Evolutionary conservation across 2,888 invertebrate genomes (phyloP), one percentile per base, ranked within the genome.

Genomic region (Carpatolechia fugitivella): DNA sequence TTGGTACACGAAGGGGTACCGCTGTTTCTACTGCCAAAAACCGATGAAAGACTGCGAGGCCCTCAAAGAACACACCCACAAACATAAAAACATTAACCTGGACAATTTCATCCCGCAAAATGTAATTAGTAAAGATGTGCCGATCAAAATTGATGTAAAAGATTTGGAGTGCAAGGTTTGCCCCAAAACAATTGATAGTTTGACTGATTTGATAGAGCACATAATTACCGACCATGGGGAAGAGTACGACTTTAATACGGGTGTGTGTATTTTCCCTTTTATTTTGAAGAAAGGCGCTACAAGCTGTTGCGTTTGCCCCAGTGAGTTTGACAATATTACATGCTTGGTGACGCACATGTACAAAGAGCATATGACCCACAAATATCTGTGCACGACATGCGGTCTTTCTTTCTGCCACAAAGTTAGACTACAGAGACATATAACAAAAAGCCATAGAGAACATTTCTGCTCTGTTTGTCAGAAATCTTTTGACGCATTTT

Each of bases 11-110:
- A 76, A 72, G 55, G 84, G 84, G 0, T 85, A 72, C 61, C 67
- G 73, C 46, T 85, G 86, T 58, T 84, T 86, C 68, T 86, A 78
- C 67, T 86, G 86, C 65, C 60, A 65, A 1, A 81, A 80, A 60
- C 60, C 67, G 0, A 76, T 82, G 70, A 72, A 63, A 55, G 79
- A 85, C 55, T 77, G 77, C 44, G 72, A 74, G 0, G 44, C 56
- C 0, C 57, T 86, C 0, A 80, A 74, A 65, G 68, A 74, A 58
- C 86, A 86, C 54, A 60, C 57, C 1, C 11, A 1, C n/a, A 48
- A 33, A 18, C 55, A 55, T 11, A 24, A 54, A 6, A 47, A 44
- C 0, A 55, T 78, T 2, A 73, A 83, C 38, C 46, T 83, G 0
- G 63, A 74, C 0, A 33, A 51, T 0, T 81, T 83, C 47, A 65